Base-by-base conservation (phyloP, 1,140 invertebrate species). In the Trichonephila clavata region DNA sequence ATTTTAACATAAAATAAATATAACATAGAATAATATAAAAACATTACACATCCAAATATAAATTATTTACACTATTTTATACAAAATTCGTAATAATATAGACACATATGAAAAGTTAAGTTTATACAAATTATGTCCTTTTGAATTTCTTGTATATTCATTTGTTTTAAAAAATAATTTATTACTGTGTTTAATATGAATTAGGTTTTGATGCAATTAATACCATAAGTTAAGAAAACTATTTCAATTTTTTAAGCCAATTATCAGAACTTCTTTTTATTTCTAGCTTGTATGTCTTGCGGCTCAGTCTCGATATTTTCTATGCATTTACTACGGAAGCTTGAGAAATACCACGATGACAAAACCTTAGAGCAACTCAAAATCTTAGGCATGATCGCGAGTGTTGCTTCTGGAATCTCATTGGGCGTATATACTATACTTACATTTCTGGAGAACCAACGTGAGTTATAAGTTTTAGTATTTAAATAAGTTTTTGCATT, bases 321-420 rank as follows among this genome's bases (percentile, higher is more conserved):
- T 8, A 3, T 88, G 21, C 92, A 93, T 39, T 24, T 93, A 68
- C 3, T 83, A 3, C 4, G 20, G 8, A 93, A 88, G 20, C 8
- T 93, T 16, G 86, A 87, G 39, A 88, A 63, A 14, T 81, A 80
- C 13, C 86, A 93, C 61, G 86, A 93, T 59, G 13, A 5, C 0
- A 32, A n/a, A 2, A 93, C 92, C 27, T 63, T 93, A 13, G 86
- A 93, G 50, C 71, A 68, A 13, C 18, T 93, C 24, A 93, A 93
- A 27, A 43, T 93, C 24, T 39, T 93, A 10, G 86, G 92, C 16
- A 93, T 93, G 92, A 93, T 93, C 14, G 27, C 57, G 68, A 93
- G 92, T 32, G 59, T 89, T 27, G 24, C 43, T 6, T 93, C 86
- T 6, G 86, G 84, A 77, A 88, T 93, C 68, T 60, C 77, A 81